These are phyloP conservation scores for Brachionus plicatilis DNA, from an alignment of 1,140 invertebrate species.

Conservation along the genomic window DNA sequence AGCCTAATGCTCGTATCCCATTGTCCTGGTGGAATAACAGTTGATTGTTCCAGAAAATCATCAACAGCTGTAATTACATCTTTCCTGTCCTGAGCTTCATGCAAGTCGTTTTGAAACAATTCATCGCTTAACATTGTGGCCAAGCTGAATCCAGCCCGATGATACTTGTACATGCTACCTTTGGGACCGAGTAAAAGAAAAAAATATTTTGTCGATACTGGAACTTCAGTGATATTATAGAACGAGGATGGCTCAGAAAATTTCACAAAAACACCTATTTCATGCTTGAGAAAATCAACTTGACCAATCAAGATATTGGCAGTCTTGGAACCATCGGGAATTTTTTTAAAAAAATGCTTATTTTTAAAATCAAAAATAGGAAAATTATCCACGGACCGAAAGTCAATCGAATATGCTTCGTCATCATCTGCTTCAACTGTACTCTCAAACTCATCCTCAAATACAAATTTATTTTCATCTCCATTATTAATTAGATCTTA, in stretches of 20 bases:
- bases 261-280: conserved; percentile 81
- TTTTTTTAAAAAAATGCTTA: conserved; percentile 91
- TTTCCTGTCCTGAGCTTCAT: conserved; percentile 68
- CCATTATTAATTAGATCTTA: background rate
- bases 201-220: conserved; percentile 88
- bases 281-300: conserved; percentile 84
- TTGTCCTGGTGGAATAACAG: conserved; percentile 86
- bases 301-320: conserved; percentile 96
- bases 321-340: conserved; percentile 92
- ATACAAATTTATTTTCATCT: conserved; percentile 3
- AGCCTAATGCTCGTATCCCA: conserved; percentile 96
- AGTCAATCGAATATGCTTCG: conserved; percentile 2
- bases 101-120: conserved; percentile 82
- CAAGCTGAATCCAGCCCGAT: conserved; percentile 88
- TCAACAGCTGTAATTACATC: conserved; percentile 70
- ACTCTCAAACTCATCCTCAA: background rate
- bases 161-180: conserved; percentile 75
- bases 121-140: conserved; percentile 91
- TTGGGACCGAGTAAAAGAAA: conserved; percentile 85
- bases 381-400: background rate
- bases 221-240: conserved; percentile 61
- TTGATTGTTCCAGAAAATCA: conserved; percentile 88
- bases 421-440: background rate
- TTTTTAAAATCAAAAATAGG: conserved; percentile 43
- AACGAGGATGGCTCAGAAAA: conserved; percentile 68